Evolutionary conservation across 1,140 invertebrate species (phyloP).

Genomic region (Papilio polyxenes): DNA sequence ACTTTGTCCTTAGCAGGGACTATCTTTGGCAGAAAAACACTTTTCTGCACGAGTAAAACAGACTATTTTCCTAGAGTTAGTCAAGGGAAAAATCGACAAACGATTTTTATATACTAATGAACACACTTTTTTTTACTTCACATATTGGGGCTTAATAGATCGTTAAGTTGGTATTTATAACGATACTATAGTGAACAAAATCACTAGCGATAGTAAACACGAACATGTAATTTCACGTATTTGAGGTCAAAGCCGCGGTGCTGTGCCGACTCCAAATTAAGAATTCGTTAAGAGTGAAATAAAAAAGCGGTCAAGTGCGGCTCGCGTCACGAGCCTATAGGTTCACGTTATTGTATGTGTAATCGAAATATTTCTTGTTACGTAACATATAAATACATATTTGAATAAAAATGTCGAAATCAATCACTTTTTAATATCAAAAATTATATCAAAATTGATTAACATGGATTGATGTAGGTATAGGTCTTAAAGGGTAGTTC

Average conservation of each 20-base stretch:
- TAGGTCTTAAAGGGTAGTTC: neutral
- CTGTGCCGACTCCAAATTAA: slow-evolving; percentile 33
- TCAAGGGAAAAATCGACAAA: neutral
- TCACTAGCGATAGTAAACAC: slow-evolving; percentile 11
- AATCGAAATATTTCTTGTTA: slow-evolving; percentile 1
- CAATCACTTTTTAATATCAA: neutral
- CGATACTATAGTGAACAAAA: slow-evolving; percentile 15
- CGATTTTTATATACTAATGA: neutral
- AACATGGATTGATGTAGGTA: neutral
- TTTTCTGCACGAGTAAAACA: neutral
- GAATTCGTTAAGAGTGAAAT: slow-evolving; percentile 37
- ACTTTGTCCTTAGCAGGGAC: neutral
- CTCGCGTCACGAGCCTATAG: slow-evolving; percentile 13
- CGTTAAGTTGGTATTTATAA: slow-evolving; percentile 12
- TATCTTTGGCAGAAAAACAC: neutral
- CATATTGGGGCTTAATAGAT: slow-evolving; percentile 16
- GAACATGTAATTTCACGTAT: slow-evolving; percentile 33
- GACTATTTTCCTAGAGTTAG: neutral
- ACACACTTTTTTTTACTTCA: neutral
- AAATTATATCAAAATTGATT: neutral
- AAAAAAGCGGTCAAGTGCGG: slow-evolving; percentile 37
- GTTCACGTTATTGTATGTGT: neutral
- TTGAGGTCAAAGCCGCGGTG: slow-evolving; percentile 35
- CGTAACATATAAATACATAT: neutral
- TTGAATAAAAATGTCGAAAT: neutral